These are phyloP conservation scores for Turnix velox DNA, from an alignment of 2,113 vertebrate genomes.

Conservation along the genomic window DNA sequence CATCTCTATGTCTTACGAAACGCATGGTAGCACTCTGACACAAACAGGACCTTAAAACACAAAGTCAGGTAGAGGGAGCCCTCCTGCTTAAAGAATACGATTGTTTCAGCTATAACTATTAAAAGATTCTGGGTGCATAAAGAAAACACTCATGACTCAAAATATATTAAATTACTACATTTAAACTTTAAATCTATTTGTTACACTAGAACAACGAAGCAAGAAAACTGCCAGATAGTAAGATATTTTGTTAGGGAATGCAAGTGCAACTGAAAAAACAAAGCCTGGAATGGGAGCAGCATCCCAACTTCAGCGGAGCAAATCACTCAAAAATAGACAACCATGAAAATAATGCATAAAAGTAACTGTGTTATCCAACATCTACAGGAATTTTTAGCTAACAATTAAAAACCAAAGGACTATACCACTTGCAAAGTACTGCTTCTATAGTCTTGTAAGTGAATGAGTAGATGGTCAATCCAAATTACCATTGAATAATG, in stretches of 20 bases:
- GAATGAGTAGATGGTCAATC: neutral
- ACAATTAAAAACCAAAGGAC: conserved; percentile 6
- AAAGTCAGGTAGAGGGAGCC: neutral
- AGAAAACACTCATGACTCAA: neutral
- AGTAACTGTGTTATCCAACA: conserved; percentile 26
- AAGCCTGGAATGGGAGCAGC: neutral
- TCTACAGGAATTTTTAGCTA: conserved; percentile 1
- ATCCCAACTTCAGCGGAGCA: neutral
- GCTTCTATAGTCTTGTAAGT: neutral
- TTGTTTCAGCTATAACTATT: neutral
- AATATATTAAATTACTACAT: neutral
- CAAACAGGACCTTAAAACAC: neutral
- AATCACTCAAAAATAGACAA: neutral
- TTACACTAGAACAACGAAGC: neutral
- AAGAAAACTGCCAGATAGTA: neutral
- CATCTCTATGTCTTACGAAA: neutral
- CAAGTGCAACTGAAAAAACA: conserved; percentile 41
- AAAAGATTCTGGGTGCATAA: neutral
- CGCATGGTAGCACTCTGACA: neutral
- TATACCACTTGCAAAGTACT: neutral
- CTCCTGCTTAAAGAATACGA: neutral
- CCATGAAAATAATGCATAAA: neutral
- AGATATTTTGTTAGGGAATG: neutral
- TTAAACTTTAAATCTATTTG: conserved; percentile 20
- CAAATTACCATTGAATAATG: neutral